A percentile compares a stretch with the other conserved stretches of the same genome.
Conservation (phyloP, 2,113 vertebrate species). For the Hyperopisus bebe region DNA sequence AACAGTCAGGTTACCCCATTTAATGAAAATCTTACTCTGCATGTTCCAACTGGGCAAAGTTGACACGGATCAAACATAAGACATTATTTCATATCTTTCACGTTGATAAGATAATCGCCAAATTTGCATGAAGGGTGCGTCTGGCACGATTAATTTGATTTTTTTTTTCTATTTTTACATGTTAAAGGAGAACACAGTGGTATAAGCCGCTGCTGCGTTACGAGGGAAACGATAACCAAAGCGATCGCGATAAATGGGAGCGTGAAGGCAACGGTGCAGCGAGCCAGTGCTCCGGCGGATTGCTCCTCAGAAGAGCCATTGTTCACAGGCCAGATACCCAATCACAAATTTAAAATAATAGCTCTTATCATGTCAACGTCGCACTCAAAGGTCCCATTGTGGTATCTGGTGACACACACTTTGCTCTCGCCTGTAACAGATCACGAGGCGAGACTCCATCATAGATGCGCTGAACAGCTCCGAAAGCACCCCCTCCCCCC, state of each 20-base stretch:
- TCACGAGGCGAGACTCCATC: background rate
- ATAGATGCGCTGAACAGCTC: background rate
- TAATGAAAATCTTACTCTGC: background rate
- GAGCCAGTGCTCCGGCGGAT: conserved; percentile 31
- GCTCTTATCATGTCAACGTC: conserved; percentile 44
- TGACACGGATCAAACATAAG: background rate
- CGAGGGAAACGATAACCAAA: conserved; percentile 44
- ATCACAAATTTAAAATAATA: conserved; percentile 41
- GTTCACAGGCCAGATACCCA: conserved; percentile 42
- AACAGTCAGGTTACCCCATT: background rate
- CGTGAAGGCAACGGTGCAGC: conserved; percentile 38
- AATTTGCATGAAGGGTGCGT: conserved; percentile 44
- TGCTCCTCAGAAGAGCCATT: conserved; percentile 46
- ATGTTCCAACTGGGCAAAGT: background rate
- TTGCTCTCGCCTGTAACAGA: background rate
- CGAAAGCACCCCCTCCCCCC: background rate
- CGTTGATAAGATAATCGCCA: conserved; percentile 26
- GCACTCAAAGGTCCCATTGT: conserved; percentile 48
- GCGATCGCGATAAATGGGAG: conserved; percentile 38
- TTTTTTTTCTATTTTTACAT: conserved; percentile 24
- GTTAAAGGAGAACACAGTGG: conserved; percentile 43
- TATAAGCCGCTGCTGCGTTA: conserved; percentile 47
- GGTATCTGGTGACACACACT: conserved; percentile 14
- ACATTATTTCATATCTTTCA: conserved; percentile 28
- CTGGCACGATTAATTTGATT: conserved; percentile 10